Percentiles rank a stretch among this genome's conserved stretches.
phyloP scores from a whole-genome alignment of 2,797 vertebrate species.

The Lepilemur septentrionalis region DNA sequence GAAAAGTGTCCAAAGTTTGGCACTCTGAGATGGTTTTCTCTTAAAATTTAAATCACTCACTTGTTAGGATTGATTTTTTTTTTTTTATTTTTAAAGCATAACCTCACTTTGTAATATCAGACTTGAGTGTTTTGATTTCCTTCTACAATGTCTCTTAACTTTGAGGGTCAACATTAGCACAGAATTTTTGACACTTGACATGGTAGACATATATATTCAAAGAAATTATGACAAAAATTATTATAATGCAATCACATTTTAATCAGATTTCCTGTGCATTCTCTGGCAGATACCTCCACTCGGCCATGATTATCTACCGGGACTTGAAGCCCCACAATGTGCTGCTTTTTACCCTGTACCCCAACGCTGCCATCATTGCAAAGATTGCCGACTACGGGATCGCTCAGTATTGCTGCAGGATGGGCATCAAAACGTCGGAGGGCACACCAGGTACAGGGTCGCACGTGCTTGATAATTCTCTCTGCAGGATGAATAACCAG shows the following conservation, averaged over 20 bases:
- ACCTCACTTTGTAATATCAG: neutral
- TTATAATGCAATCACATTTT: neutral
- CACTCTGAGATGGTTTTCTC: neutral
- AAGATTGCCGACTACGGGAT: slow-evolving; percentile 99
- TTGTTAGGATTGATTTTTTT: neutral
- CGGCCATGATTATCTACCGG: slow-evolving; percentile 97
- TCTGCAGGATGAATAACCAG: neutral
- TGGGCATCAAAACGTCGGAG: slow-evolving; percentile 96
- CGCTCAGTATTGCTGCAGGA: slow-evolving; percentile 97
- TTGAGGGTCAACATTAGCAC: neutral
- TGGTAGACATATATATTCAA: neutral
- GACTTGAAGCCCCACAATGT: slow-evolving; percentile 98
- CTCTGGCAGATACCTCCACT: slow-evolving; percentile 93
- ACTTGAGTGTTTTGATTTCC: neutral
- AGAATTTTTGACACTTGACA: neutral
- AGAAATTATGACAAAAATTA: neutral
- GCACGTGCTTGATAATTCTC: neutral
- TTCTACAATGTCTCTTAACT: neutral
- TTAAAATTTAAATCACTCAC: neutral
- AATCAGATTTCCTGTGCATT: slow-evolving; percentile 14
- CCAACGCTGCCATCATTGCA: slow-evolving; percentile 93
- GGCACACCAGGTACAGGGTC: slow-evolving; percentile 93
- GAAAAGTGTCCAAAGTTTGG: neutral
- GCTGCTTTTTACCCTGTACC: slow-evolving; percentile 95
- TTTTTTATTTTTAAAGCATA: neutral